Base-by-base conservation (phyloP, 2,797 vertebrate species). In the Microcaecilia unicolor region DNA sequence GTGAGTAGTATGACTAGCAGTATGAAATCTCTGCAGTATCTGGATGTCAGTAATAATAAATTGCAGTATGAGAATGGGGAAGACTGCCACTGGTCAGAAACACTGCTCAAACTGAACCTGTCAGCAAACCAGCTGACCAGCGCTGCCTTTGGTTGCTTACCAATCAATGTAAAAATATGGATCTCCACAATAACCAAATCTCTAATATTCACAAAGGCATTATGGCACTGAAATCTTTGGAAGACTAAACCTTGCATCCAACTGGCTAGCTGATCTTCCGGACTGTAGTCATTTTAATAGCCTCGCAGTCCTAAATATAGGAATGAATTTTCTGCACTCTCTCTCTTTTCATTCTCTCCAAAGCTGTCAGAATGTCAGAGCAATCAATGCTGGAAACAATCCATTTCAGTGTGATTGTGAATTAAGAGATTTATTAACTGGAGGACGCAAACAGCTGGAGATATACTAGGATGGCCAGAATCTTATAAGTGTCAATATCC, bases 1-100 rank as follows among this genome's bases (percentile, higher is more conserved):
- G 27, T 90, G 15, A 80, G 85, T 49, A 30, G 42, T 22, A 86
- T 91, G 61, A 58, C 90, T 3, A 61, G 38, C 15, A 4, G 5
- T 22, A 91, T 93, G 91, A 51, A 1, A 0, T 87, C 81, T 4
- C 61, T 97, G 50, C 51, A 55, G 35, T 35, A 74, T 10, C 19
- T 93, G 52, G 88, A 95, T 51, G 61, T 91, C 17, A 89, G 88
- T 22, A 27, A 49, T 37, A 97, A 96, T 74, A 68, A 67, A 13
- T 48, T 97, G 33, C 44, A 40, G 12, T 80, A 80, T 4, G 14
- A 4, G 2, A 25, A 64, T 2, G 37, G 31, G 2, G 10, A 3
- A 11, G 22, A n/a, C 0, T 97, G 91, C 22, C 1, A 0, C 1
- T 94, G 93, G 89, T 61, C 71, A 5, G 28, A 39, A 13, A 80